phyloP scores from a whole-genome alignment of 2,888 invertebrate species.

The Cantharis lateralis region DNA sequence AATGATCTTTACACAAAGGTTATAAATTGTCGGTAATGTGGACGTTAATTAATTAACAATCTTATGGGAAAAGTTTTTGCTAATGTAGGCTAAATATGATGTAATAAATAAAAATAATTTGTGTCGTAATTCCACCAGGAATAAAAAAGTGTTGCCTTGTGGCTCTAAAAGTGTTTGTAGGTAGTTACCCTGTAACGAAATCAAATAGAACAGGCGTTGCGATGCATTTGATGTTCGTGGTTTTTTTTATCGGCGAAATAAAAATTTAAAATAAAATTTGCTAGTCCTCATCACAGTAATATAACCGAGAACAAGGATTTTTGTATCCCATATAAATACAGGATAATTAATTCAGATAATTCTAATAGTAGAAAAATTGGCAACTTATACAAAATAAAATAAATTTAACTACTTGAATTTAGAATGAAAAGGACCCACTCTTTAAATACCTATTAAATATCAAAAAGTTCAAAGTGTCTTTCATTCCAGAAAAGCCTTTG shows the following conservation, averaged over 20 bases:
- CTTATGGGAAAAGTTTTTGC: background rate
- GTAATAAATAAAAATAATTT: background rate
- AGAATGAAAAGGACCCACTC: background rate
- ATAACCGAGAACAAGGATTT: background rate
- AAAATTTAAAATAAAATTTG: background rate
- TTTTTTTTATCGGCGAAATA: background rate
- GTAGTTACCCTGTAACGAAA: background rate
- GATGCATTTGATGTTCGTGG: background rate
- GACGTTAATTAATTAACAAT: background rate
- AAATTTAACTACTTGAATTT: background rate
- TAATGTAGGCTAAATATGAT: background rate
- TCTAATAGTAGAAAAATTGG: too few relatives aligned
- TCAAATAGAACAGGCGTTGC: background rate
- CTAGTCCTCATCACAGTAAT: background rate
- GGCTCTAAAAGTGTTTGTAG: background rate
- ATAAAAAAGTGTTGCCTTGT: background rate
- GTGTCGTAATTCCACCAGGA: background rate
- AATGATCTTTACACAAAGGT: background rate
- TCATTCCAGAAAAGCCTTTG: constrained; percentile 5
- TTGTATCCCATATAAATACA: background rate
- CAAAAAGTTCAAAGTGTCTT: constrained; percentile 16
- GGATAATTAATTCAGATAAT: background rate
- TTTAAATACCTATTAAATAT: constrained; percentile 9
- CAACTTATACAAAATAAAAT: background rate
- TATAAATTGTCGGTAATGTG: background rate